Evolutionary conservation across 2,797 vertebrate species (phyloP), one percentile per base, ranked within the genome.

Genomic region (Botia almorhae): DNA sequence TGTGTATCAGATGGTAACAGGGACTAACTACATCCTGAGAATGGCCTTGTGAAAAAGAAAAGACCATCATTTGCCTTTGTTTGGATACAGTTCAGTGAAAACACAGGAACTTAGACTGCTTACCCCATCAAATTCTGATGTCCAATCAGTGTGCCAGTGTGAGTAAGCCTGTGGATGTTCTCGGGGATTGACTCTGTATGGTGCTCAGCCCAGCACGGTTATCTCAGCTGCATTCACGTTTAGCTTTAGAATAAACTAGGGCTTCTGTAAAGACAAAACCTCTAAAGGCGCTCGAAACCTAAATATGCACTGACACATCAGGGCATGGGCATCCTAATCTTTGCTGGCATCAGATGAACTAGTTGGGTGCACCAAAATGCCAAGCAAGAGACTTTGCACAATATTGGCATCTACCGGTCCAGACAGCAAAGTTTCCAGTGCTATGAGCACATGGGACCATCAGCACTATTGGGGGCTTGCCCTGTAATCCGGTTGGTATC

Each of bases 401-500:
- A 69, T 13, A 61, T 43, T 74, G 79, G 84, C 85, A 87, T 51
- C 29, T 65, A 76, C 29, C 55, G 64, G 83, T 81, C 72, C 87
- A 87, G 89, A 91, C 87, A 39, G 88, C 75, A 80, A 87, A 60
- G 90, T 95, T 95, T 94, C 95, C 92, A 91, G 93, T 90, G 85
- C 85, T 87, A 89, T 90, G 91, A 93, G 89, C 90, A 91, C 87
- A 85, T 87, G 84, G 89, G 83, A 89, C 82, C 87, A 93, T 90
- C 88, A 89, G 91, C 94, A 95, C 86, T 89, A 90, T 93, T 95
- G 90, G 87, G 93, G 94, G 94, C 94, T 92, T 93, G 67, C 82
- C 83, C 85, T 89, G 91, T 91, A 94, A 94, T 90, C 84, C 90
- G 80, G 84, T 58, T 33, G 83, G 86, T 73, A 85, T 89, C 33